Conservation (phyloP, 1,140 invertebrate species). For the Bradysia coprophila region DNA sequence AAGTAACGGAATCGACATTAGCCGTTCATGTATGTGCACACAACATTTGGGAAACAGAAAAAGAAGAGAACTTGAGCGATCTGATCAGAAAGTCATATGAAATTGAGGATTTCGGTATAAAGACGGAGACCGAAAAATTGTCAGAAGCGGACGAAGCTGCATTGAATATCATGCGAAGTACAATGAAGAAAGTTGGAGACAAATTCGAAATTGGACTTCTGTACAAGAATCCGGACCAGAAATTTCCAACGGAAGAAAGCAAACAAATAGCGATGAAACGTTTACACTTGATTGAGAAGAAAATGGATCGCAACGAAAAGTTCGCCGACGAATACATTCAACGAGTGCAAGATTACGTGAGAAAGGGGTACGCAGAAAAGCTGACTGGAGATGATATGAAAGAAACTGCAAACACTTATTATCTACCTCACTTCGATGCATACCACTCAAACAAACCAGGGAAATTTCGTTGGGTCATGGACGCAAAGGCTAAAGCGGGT, state of each 20-base stretch:
- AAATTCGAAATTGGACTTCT: constrained; percentile 9
- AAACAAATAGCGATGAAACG: too few relatives aligned
- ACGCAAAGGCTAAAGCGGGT: constrained; percentile 9
- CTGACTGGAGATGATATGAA: constrained; percentile 1
- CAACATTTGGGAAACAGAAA: too few relatives aligned
- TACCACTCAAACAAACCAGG: constrained; percentile 10
- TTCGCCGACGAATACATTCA: too few relatives aligned
- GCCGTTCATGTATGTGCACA: too few relatives aligned
- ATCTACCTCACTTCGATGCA: constrained; percentile 14
- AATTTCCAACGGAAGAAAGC: constrained; percentile 5
- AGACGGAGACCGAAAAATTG: not conserved
- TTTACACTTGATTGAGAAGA: too few relatives aligned
- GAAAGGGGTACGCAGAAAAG: too few relatives aligned
- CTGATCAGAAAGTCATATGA: not conserved
- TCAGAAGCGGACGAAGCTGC: not conserved
- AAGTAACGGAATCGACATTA: too few relatives aligned
- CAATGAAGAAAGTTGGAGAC: constrained; percentile 4
- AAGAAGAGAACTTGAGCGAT: too few relatives aligned
- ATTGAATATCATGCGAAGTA: not conserved
- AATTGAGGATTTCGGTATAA: not conserved
- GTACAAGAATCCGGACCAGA: constrained; percentile 7
- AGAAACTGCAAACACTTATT: constrained; percentile 6
- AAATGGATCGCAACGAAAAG: too few relatives aligned
- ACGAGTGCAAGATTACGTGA: too few relatives aligned
- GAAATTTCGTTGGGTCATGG: constrained; percentile 12